A percentile compares a stretch with the other conserved stretches of the same genome.
Conservation (phyloP, 1,140 invertebrate genomes). For the Drosophila busckii region DNA sequence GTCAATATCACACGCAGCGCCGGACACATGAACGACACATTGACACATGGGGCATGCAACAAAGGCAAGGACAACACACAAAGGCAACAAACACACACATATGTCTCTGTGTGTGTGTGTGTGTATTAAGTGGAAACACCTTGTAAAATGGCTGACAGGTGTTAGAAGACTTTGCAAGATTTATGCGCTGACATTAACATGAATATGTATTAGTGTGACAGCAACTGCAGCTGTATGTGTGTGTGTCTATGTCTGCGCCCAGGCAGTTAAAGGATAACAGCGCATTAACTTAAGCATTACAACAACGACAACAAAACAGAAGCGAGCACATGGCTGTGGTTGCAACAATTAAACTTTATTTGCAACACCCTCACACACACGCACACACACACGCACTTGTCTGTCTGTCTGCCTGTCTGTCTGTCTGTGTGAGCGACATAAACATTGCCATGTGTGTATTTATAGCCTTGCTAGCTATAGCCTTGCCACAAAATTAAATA, state of each 20-base stretch:
- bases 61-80: conserved; percentile 56
- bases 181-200: conserved; percentile 76
- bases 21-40: conserved; percentile 74
- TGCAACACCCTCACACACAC: conserved; percentile 51
- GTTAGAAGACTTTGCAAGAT: conserved; percentile 77
- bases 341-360: conserved; percentile 77
- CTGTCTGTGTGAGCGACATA: conserved; percentile 15
- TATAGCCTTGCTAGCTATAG: conserved; percentile 56
- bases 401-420: neutral
- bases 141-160: conserved; percentile 76
- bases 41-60: conserved; percentile 73
- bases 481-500: conserved; percentile 76
- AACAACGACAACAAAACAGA: conserved; percentile 48
- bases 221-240: conserved; percentile 31
- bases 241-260: conserved; percentile 30
- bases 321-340: conserved; percentile 61
- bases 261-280: conserved; percentile 75
- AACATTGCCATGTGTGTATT: conserved; percentile 60
- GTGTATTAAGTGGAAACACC: conserved; percentile 76
- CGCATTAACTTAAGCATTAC: conserved; percentile 76
- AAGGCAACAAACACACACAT: conserved; percentile 43
- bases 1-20: conserved; percentile 71
- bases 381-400: conserved; percentile 4
- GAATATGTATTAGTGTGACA: conserved; percentile 68
- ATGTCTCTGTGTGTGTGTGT: conserved; percentile 28